Evolutionary conservation across 2,888 invertebrate genomes (phyloP), one percentile per base, ranked within the genome.

Genomic region (Macropis europaea): DNA sequence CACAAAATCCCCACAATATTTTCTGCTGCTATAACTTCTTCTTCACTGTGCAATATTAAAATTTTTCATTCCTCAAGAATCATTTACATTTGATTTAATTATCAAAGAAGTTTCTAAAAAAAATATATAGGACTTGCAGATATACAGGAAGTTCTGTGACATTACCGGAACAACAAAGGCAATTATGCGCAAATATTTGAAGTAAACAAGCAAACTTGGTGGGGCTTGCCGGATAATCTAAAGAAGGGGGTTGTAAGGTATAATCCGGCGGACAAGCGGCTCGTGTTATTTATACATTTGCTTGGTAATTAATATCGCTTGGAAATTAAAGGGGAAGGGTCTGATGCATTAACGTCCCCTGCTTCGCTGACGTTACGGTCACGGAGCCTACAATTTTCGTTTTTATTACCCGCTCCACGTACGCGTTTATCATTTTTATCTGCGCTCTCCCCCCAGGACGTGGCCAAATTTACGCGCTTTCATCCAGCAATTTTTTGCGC

Each of bases 361-460:
- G 43, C 22, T 43, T 22, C 34, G 63, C 15, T 40, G 40, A 47
- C 64, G 40, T 40, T 28, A 48, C 68, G 24, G 9, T 32, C 40
- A 28, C 30, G 13, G 13, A 32, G n/a, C 48, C 30, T 17, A 30
- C 48, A 32, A 56, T 50, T 68, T 50, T 56, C 50, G 30, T 56
- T 68, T 67, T 66, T 56, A 68, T 66, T 66, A 38, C 68, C 17
- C 30, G 42, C 5, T n/a, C 30, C 56, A 28, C 43, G 48, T 34
- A 67, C 56, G 24, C 68, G 67, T 68, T 67, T 66, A 68, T 68
- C 68, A 68, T 67, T 66, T 68, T 66, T 68, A 68, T 68, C 68
- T 30, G 17, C n/a, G 26, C 26, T 13, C 22, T 19, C 28, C 13
- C 15, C 7, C 34, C n/a, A 22, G 2, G 40, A 26, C 43, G 30